Evolutionary conservation across 2,888 invertebrate species (phyloP).

Genomic region (Pteria penguin): DNA sequence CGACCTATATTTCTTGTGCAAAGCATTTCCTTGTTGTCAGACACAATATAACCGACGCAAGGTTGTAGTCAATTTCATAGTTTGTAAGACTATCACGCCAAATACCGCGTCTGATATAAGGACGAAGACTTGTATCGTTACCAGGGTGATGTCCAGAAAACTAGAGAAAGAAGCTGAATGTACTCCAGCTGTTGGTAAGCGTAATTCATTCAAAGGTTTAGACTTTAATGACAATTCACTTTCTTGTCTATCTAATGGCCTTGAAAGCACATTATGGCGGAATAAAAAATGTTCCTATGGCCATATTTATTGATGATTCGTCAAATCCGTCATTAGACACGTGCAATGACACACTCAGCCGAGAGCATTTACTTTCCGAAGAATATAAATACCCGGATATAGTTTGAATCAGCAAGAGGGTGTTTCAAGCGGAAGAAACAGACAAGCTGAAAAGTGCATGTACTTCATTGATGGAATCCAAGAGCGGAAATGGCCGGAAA

Average conservation of each 20-base stretch:
- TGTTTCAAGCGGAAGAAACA: not conserved
- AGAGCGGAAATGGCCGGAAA: not conserved
- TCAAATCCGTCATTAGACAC: no score
- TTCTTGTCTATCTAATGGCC: not conserved
- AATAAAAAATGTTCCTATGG: no score
- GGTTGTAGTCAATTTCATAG: constrained; percentile 26
- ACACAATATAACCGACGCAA: constrained; percentile 40
- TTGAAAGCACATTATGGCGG: no score
- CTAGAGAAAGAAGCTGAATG: not conserved
- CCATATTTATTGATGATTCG: no score
- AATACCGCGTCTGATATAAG: not conserved
- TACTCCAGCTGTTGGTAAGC: not conserved
- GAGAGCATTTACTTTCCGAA: no score
- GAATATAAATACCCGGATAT: not conserved
- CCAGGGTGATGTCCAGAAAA: not conserved
- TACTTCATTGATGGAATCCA: not conserved
- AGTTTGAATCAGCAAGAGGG: not conserved
- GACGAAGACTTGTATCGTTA: constrained; percentile 11
- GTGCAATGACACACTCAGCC: no score
- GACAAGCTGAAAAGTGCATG: no score
- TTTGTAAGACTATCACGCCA: constrained; percentile 1
- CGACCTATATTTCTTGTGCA: constrained; percentile 29
- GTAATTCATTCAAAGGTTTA: constrained; percentile 11
- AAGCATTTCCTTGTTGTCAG: constrained; percentile 36
- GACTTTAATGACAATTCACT: not conserved